Evolutionary conservation across 2,797 vertebrate species (phyloP), one percentile per base, ranked within the genome.

Genomic region (Toxotes lorentzi): DNA sequence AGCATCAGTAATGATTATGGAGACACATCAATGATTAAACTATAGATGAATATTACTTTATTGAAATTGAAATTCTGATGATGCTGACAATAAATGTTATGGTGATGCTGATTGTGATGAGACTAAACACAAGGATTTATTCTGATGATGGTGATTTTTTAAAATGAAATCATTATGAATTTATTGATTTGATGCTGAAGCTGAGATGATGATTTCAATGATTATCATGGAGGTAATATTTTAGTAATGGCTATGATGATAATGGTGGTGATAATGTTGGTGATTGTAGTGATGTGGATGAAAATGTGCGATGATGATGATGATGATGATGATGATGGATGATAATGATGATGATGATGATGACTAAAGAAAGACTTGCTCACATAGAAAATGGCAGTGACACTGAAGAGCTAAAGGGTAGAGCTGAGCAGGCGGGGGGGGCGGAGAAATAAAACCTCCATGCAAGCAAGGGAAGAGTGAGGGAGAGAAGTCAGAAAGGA

Each of bases 401-500:
- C 8, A 64, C 62, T 67, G 48, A 76, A 67, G 60, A 71, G 53
- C 63, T 50, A 34, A 64, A 54, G 56, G 59, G 32, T 38, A 60
- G 54, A 70, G 64, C 54, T 53, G 47, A 73, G 48, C 56, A 40
- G 50, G 47, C 16, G 38, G 58, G 30, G 43, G 48, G 45, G 34
- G 53, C 0, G 0, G 8, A 56, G 35, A 60, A 56, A 84, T 70
- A 73, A 67, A 72, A 72, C 16, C 0, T 24, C 23, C 10, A 7
- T 7, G 73, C 59, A 23, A 51, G 82, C 56, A 17, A 54, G 50
- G 56, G 45, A 32, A 58, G 43, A 69, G 70, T 7, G 7, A 64
- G 64, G 17, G 21, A 71, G 71, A 7, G 2, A 75, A 67, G 73
- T 70, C 66, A 71, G 78, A 84, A 57, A 87, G 84, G 83, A 85